Conservation (phyloP, 1,140 invertebrate genomes). For the Sweltsa coloradensis region DNA sequence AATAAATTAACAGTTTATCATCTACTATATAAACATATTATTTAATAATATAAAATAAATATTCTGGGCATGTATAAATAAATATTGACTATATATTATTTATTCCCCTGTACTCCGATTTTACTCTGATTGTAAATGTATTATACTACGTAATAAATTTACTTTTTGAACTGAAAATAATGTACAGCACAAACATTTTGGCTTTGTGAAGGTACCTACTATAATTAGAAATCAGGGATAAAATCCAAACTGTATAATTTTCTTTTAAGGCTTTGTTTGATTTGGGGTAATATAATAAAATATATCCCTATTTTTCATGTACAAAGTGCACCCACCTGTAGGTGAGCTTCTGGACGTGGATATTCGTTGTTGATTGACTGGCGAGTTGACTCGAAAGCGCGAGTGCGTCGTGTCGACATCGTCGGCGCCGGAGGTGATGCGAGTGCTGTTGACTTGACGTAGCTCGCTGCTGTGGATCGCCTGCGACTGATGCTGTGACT, state of each 20-base stretch:
- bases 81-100: too few species aligned
- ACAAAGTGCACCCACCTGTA: neutral
- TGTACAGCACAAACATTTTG: neutral
- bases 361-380: neutral
- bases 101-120: too few species aligned
- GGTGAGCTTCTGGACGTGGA: neutral
- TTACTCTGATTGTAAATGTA: too few species aligned
- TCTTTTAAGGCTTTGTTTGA: neutral
- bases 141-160: too few species aligned
- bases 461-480: conserved; percentile 16
- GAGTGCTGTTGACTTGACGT: conserved; percentile 25
- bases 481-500: too few species aligned
- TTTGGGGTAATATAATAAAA: neutral
- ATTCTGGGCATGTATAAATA: too few species aligned
- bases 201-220: neutral
- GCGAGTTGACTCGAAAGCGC: conserved; percentile 30
- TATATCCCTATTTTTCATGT: neutral
- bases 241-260: neutral
- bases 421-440: conserved; percentile 24
- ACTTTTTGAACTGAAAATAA: neutral
- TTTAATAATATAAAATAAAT: too few species aligned
- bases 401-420: conserved; percentile 38
- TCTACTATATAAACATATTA: too few species aligned
- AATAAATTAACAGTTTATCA: too few species aligned
- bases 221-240: neutral